Percentiles rank a stretch among this genome's conserved stretches.
phyloP scores from a whole-genome alignment of 2,113 vertebrate genomes.

The Ammodramus savannarum region DNA sequence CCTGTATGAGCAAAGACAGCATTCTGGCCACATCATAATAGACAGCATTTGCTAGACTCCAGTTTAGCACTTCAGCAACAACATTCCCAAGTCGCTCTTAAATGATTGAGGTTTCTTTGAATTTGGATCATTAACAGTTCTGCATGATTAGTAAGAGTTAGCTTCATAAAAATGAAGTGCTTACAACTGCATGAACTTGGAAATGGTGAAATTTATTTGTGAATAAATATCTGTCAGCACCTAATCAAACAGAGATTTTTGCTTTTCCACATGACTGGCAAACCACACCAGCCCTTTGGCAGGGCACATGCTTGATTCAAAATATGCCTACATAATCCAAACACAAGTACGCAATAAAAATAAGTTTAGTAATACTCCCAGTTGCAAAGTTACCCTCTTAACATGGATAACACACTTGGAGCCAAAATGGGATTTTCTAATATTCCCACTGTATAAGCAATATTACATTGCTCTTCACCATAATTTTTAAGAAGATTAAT shows the following conservation, averaged over 20 bases:
- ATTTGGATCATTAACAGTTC: background rate
- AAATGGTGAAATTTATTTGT: background rate
- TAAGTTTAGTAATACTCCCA: background rate
- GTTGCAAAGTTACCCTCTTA: background rate
- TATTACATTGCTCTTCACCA: accelerated
- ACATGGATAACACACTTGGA: background rate
- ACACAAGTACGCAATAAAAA: background rate
- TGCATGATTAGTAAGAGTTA: background rate
- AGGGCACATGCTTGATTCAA: background rate
- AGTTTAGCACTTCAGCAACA: background rate
- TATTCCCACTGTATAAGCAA: background rate
- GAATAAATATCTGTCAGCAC: constrained; percentile 3
- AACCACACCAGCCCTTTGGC: background rate
- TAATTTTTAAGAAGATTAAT: background rate
- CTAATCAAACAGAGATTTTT: constrained; percentile 31
- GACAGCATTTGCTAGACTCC: background rate
- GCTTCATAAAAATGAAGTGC: background rate
- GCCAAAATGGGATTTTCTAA: background rate
- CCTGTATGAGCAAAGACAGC: background rate
- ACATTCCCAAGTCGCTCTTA: background rate
- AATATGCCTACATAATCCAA: background rate
- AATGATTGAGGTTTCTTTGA: background rate
- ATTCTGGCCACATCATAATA: background rate
- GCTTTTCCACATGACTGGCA: constrained; percentile 24
- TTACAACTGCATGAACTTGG: background rate